A percentile compares a stretch with the other conserved stretches of the same genome.
Evolutionary conservation across 2,888 invertebrate species (phyloP).

Genomic region (Clepsis dumicolana): DNA sequence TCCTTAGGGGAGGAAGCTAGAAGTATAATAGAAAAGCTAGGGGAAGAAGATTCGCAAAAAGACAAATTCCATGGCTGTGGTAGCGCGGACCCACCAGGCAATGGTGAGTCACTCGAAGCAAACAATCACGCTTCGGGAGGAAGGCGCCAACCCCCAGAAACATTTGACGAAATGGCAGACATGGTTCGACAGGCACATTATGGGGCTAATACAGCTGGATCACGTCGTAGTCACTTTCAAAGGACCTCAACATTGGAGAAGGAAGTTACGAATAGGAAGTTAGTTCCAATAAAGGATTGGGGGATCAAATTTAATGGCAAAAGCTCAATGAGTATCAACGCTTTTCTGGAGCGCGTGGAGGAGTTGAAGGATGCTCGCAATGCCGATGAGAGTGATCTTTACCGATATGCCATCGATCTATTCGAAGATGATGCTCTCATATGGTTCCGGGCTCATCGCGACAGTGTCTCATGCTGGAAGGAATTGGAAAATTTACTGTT

Average conservation of each 20-base stretch:
- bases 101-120: not conserved
- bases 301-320: constrained; percentile 17
- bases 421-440: constrained; percentile 27
- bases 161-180: not conserved
- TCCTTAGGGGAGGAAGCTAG: not conserved
- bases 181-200: not conserved
- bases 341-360: constrained; percentile 16
- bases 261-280: not conserved
- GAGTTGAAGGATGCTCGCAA: constrained; percentile 22
- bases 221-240: not conserved
- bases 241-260: not conserved
- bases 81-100: not conserved
- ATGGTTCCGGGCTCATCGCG: constrained; percentile 23
- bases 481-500: constrained; percentile 1
- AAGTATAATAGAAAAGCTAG: not conserved
- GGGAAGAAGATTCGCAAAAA: not conserved
- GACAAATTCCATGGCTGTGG: not conserved
- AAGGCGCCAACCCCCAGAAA: too few species aligned
- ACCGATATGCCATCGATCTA: constrained; percentile 19
- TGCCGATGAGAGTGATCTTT: constrained; percentile 9
- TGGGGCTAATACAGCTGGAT: not conserved
- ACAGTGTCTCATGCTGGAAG: not conserved
- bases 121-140: not conserved
- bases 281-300: constrained; percentile 25
- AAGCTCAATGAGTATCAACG: constrained; percentile 12